phyloP scores from a whole-genome alignment of 2,797 vertebrate species.

The Phylloscopus collybita region DNA sequence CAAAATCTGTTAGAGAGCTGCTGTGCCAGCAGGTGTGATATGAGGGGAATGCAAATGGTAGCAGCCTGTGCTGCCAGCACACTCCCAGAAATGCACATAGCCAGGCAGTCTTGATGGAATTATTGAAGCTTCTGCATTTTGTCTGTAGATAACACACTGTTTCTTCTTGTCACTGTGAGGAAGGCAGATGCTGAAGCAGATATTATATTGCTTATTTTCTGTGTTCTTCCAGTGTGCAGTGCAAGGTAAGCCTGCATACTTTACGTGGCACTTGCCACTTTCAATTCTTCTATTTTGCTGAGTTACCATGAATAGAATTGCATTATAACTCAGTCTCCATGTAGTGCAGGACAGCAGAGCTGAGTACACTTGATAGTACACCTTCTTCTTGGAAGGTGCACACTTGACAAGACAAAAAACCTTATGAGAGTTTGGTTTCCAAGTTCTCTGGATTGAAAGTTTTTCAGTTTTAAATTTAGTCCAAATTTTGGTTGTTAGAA shows the following conservation, averaged over 20 bases:
- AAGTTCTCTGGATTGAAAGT: not conserved
- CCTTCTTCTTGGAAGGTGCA: not conserved
- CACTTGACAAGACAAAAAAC: not conserved
- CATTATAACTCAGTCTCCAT: not conserved
- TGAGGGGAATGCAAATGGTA: not conserved
- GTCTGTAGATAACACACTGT: not conserved
- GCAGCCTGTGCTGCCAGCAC: not conserved
- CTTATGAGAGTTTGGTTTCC: not conserved
- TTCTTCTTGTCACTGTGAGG: not conserved
- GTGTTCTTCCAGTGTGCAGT: not conserved
- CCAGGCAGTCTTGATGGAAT: not conserved
- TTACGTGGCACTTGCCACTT: not conserved
- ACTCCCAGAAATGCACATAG: not conserved
- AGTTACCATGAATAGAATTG: not conserved
- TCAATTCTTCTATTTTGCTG: not conserved
- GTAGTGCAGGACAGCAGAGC: not conserved
- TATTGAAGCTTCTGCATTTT: not conserved
- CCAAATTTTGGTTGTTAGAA: not conserved
- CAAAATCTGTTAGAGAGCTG: not conserved
- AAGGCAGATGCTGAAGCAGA: not conserved
- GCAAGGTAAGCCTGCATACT: not conserved
- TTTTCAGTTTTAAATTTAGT: not conserved
- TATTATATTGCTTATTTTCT: not conserved
- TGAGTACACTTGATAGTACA: not conserved
- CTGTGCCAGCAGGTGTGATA: not conserved